Base-by-base conservation (phyloP, 2,797 vertebrate species). In the Lophius americanus region DNA sequence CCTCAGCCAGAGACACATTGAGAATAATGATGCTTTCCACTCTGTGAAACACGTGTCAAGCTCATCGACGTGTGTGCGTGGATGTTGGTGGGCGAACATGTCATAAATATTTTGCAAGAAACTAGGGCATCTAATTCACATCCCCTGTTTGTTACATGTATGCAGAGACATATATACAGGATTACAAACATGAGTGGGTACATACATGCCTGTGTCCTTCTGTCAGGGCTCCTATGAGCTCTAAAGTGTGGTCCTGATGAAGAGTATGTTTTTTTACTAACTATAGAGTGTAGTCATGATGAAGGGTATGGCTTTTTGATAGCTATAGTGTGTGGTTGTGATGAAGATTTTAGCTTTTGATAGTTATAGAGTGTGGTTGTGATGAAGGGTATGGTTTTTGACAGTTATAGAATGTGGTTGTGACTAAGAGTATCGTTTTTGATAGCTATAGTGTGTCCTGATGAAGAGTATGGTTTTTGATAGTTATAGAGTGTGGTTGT, bases 61-160 rank as follows among this genome's bases (percentile, higher is more conserved):
- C 69, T 72, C 59, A 69, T 49, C 4, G 39, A 62, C 9, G 32
- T 6, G 51, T 53, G 56, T 64, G 14, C 53, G 60, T 72, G 52
- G 53, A 35, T 6, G 39, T 65, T 46, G 41, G 43, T 62, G 50
- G 69, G 44, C 41, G 37, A 54, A 35, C 11, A 35, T 64, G 71
- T 54, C 61, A 59, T 61, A 65, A 75, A 76, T 37, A 68, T 72
- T 62, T 76, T 70, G 59, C 52, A 51, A 60, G 50, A 56, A 88
- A 79, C 44, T 79, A 73, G 76, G 87, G 69, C 75, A 1, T 64
- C 60, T 84, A 70, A 84, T 79, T 56, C 51, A 43, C 9, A 44
- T 10, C 36, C 47, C 41, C 5, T 73, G 51, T 62, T 52, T 55
- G 57, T 50, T 51, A 5, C 65, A 70, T 59, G 32, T 53, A 66